A percentile compares a stretch with the other conserved stretches of the same genome.
phyloP scores from a whole-genome alignment of 2,797 vertebrate species.

The Acropternis orthonyx region DNA sequence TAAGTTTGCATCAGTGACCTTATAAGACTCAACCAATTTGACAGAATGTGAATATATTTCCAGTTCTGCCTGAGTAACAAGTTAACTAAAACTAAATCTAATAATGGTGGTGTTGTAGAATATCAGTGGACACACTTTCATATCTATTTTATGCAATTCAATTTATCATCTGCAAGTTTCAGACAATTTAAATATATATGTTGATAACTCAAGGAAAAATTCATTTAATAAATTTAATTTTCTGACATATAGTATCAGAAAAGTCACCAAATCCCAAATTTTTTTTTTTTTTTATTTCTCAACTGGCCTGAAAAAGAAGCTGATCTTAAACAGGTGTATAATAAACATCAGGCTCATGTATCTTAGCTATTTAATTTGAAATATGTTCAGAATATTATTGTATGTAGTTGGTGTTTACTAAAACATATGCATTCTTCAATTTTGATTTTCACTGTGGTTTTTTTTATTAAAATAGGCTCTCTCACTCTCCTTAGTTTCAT shows the following conservation, averaged over 20 bases:
- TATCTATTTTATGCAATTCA: background rate
- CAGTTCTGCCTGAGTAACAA: background rate
- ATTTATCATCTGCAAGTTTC: background rate
- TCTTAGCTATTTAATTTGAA: background rate
- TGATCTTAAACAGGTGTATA: background rate
- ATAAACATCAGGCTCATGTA: background rate
- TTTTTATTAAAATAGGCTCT: background rate
- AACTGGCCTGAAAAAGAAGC: background rate
- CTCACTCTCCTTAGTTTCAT: background rate
- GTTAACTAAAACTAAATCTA: background rate
- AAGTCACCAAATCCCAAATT: background rate
- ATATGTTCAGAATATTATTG: background rate
- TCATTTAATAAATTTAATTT: background rate
- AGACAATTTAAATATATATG: background rate
- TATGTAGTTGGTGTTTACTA: background rate
- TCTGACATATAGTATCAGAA: background rate
- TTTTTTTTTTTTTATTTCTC: background rate
- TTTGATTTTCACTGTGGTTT: background rate
- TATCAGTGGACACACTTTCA: background rate
- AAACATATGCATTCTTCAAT: background rate
- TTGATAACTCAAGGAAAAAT: background rate
- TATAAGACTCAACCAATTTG: background rate
- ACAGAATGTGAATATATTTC: conserved; percentile 7
- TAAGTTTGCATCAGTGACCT: background rate
- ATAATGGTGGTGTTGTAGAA: background rate